Evolutionary conservation across 2,113 vertebrate species (phyloP).

Genomic region (Ammodytes marinus): DNA sequence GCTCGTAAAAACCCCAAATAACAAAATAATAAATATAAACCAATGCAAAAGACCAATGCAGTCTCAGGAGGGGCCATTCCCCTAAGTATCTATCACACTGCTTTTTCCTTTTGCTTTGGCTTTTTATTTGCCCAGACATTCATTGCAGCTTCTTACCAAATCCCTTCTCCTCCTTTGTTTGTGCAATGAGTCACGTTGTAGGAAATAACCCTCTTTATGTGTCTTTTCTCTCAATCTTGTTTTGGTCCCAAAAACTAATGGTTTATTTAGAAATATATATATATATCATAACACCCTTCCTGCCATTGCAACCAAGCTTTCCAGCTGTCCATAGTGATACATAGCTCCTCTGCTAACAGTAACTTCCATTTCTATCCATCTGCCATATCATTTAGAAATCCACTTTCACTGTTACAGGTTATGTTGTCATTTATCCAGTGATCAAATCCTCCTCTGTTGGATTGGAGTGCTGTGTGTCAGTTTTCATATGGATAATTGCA

Average conservation of each 20-base stretch:
- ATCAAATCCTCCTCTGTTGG: constrained; percentile 14
- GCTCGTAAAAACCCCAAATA: neutral
- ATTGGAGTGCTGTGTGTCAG: constrained; percentile 55
- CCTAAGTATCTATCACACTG: neutral
- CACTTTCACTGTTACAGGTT: constrained; percentile 24
- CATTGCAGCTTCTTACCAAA: neutral
- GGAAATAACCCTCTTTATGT: neutral
- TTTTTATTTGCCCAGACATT: neutral
- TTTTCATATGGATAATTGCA: neutral
- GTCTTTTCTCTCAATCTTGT: neutral
- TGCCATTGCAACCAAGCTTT: constrained; percentile 27
- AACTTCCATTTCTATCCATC: neutral
- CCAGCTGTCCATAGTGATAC: constrained; percentile 5
- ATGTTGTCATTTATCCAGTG: constrained; percentile 24
- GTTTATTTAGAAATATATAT: neutral
- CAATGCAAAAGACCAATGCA: neutral
- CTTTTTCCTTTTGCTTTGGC: neutral
- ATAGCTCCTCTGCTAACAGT: constrained; percentile 13
- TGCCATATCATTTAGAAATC: neutral
- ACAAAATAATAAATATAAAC: too few relatives aligned
- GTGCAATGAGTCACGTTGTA: neutral
- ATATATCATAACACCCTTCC: neutral
- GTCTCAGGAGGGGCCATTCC: neutral
- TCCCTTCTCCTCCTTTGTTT: neutral
- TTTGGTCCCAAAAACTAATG: neutral